A percentile compares a stretch with the other conserved stretches of the same genome.
Conservation (phyloP, 2,113 vertebrate species). For the Romanogobio albipinnatus region DNA sequence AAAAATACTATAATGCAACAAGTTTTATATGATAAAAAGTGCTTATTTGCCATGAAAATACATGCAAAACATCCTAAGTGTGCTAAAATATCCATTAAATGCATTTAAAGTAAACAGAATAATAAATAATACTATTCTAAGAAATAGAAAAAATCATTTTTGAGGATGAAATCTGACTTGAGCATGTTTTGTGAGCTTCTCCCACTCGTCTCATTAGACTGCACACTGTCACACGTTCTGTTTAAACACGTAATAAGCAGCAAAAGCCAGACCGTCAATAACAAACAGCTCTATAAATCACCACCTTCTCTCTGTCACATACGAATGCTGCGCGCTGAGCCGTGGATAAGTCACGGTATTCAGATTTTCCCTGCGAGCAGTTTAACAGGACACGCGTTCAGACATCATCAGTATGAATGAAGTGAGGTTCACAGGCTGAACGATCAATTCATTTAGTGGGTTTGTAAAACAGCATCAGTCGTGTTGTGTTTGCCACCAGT, state of each 20-base stretch:
- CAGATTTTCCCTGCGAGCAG: neutral
- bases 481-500: neutral
- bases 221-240: neutral
- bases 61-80: too few relatives aligned
- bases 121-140: neutral
- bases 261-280: neutral
- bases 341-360: neutral
- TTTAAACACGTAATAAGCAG: neutral
- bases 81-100: too few relatives aligned
- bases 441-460: neutral
- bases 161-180: neutral
- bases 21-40: too few relatives aligned
- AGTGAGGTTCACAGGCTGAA: neutral
- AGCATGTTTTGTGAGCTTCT: neutral
- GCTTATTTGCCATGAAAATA: too few relatives aligned
- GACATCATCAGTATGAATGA: neutral
- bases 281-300: slow-evolving; percentile 33
- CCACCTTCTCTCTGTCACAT: neutral
- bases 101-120: neutral
- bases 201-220: neutral
- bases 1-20: too few relatives aligned
- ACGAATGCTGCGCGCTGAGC: neutral
- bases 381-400: neutral
- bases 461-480: neutral
- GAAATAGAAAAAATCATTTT: neutral